Evolutionary conservation across 2,113 vertebrate species (phyloP).

Genomic region (Prochilodus magdalenae): DNA sequence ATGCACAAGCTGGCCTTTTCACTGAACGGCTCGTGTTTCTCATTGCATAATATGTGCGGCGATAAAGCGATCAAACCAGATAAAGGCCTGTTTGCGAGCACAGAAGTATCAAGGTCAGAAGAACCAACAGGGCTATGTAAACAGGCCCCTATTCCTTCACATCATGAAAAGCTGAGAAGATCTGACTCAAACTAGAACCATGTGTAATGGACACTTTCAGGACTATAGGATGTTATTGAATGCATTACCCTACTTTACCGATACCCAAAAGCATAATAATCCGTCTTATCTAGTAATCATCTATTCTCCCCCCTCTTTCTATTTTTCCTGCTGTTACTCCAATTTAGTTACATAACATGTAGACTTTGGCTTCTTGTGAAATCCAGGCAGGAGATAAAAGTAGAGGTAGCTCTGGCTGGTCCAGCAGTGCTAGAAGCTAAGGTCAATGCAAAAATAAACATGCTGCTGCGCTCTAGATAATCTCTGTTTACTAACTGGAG

Average conservation of each 20-base stretch:
- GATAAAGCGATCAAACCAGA: slow-evolving; percentile 25
- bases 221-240: not conserved
- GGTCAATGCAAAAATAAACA: slow-evolving; percentile 7
- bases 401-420: slow-evolving; percentile 9
- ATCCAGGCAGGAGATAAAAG: slow-evolving; percentile 48
- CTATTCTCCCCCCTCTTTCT: not conserved
- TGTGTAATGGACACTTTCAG: not conserved
- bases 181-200: not conserved
- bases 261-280: not conserved
- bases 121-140: slow-evolving; percentile 7
- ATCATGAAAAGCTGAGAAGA: not conserved
- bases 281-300: not conserved
- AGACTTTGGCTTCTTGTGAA: slow-evolving; percentile 63
- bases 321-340: slow-evolving; percentile 14
- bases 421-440: not conserved
- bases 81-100: not conserved
- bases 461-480: slow-evolving; percentile 13
- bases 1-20: slow-evolving; percentile 12
- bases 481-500: slow-evolving; percentile 4
- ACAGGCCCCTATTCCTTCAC: not conserved
- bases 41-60: slow-evolving; percentile 23
- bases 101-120: slow-evolving; percentile 6
- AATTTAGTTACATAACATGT: slow-evolving; percentile 54
- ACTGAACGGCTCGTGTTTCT: slow-evolving; percentile 1
- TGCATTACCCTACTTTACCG: not conserved